Evolutionary conservation across 2,797 vertebrate genomes (phyloP).

Genomic region (Pseudocheirus occidentalis): DNA sequence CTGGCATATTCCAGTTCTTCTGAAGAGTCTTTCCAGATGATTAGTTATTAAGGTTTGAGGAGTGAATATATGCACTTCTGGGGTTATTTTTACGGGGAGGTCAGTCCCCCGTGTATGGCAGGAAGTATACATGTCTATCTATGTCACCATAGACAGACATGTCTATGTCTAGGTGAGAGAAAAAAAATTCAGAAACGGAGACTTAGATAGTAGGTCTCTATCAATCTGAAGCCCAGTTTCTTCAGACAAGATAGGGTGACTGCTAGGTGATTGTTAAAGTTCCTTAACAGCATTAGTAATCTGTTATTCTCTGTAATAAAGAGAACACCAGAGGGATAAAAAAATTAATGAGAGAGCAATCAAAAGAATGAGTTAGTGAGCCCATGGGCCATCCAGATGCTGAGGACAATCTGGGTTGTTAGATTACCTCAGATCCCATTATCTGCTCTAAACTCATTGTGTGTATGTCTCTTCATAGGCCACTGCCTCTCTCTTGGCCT

Average conservation of each 20-base stretch:
- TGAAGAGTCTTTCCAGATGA: background rate
- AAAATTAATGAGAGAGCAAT: background rate
- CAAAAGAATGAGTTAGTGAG: background rate
- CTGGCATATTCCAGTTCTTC: background rate
- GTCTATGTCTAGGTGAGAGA: background rate
- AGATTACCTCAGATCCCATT: background rate
- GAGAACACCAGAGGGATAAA: background rate
- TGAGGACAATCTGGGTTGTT: background rate
- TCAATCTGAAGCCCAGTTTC: background rate
- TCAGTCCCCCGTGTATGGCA: background rate
- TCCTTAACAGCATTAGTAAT: slow-evolving; percentile 14
- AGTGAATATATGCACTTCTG: background rate
- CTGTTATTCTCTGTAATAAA: slow-evolving; percentile 11
- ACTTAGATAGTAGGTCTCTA: slow-evolving; percentile 18
- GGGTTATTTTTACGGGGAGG: background rate
- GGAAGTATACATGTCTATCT: background rate
- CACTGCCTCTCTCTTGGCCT: background rate
- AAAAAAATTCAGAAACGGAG: background rate
- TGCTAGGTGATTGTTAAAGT: background rate
- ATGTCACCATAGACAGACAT: slow-evolving; percentile 1
- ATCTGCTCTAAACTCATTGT: background rate
- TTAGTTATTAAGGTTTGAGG: background rate
- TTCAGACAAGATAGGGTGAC: background rate
- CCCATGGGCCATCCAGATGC: background rate
- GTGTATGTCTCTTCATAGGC: background rate